Evolutionary conservation across 2,797 vertebrate species (phyloP), one percentile per base, ranked within the genome.

Genomic region (Ambastaia sidthimunki): DNA sequence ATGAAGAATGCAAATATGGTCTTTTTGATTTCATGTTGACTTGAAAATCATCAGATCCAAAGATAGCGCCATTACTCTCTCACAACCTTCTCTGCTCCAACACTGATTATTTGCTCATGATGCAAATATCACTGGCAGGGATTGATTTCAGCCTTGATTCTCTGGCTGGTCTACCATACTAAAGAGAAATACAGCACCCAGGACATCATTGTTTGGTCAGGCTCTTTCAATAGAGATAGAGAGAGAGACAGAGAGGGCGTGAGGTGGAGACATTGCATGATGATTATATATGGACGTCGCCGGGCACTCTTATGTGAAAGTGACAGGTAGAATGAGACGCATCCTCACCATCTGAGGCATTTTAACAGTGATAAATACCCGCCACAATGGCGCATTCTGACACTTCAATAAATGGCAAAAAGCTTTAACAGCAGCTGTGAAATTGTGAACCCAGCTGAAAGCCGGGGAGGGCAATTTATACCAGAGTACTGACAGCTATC

Each of bases 361-460:
- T 81, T 85, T 81, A 85, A 83, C 84, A 85, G 78, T 78, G 82
- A 85, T 74, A 85, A 87, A 87, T 83, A 63, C 74, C 60, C 59
- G 7, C 78, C 76, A 79, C 73, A 87, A 84, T 77, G 76, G 63
- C 59, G 52, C 78, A 76, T 83, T 82, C 71, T 85, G 82, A 83
- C 86, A 87, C 82, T 83, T 85, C 82, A 80, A 74, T 85, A 85
- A 82, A 84, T 80, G 77, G 78, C 48, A 60, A 50, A 67, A 50
- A 81, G 62, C 71, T 76, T 79, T 73, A 80, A 76, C 72, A 80
- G 70, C 75, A 75, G 82, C 77, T 78, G 77, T 71, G 62, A 85
- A 83, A 81, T 79, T 4, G 25, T 70, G 71, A 65, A 74, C 66
- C 62, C 47, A 57, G 59, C 47, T 71, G 69, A 81, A 85, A 85